phyloP scores from a whole-genome alignment of 2,797 vertebrate species.

The Cossypha niveicapilla region DNA sequence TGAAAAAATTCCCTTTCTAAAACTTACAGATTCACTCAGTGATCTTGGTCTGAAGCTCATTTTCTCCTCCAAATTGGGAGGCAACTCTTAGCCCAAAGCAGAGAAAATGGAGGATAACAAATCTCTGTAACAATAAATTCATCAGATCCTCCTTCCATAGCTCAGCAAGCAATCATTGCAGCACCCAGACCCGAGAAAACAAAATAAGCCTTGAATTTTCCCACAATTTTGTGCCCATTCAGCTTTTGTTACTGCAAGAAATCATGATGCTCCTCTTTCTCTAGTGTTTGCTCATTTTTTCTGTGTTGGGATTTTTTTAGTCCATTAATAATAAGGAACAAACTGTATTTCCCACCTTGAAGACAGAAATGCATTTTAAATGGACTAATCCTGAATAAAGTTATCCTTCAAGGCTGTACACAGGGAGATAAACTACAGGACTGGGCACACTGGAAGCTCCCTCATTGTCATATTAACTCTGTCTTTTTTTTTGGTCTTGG shows the following conservation, averaged over 20 bases:
- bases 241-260: neutral
- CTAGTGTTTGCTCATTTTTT: neutral
- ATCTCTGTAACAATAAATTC: neutral
- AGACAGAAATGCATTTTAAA: neutral
- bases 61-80: neutral
- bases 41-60: neutral
- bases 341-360: neutral
- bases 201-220: neutral
- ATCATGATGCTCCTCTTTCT: neutral
- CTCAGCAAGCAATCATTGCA: neutral
- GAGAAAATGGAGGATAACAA: neutral
- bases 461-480: neutral
- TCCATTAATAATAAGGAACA: neutral
- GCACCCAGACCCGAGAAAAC: neutral
- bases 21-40: neutral
- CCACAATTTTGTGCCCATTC: neutral
- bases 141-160: neutral
- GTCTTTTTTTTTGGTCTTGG: neutral
- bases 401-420: neutral
- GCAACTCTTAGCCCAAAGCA: neutral
- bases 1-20: neutral
- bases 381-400: neutral
- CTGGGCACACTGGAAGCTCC: neutral
- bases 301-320: fast-evolving
- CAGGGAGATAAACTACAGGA: neutral